Evolutionary conservation across 2,797 vertebrate species (phyloP), one percentile per base, ranked within the genome.

Genomic region (Oreochromis grahami): DNA sequence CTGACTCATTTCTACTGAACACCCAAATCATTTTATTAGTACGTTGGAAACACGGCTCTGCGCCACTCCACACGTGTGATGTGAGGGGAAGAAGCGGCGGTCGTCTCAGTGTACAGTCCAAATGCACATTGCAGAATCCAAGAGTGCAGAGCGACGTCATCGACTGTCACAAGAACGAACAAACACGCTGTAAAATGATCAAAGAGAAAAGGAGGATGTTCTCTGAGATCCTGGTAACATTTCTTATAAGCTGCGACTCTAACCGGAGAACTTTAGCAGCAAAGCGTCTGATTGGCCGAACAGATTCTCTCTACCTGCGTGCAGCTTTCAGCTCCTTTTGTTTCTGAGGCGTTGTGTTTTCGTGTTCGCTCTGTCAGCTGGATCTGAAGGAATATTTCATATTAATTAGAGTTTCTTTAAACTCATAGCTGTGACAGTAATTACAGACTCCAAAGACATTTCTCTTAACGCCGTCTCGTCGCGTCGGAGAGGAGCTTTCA

Each of bases 121-220:
- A 53, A 53, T 2, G 21, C 21, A 24, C 55, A 4, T 55, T 24
- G 6, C 53, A 55, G 11, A 7, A 32, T 32, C 26, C 55, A 19
- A 6, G 34, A 36, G 32, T 7, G 19, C 58, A 36, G 17, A n/a
- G 32, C 34, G 32, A 3, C 4, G 6, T 36, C 34, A n/a, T 0
- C 17, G 3, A 60, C 12, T 19, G 17, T n/a, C 58, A 63, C 58
- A 8, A 0, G 26, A 56, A 56, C 5, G 1, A 56, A 32, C 55
- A 17, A 15, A 0, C 24, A 0, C 3, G 1, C 52, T 1, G 24
- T 1, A 29, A 29, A 9, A 32, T 56, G 0, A 17, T 3, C 55
- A n/a, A 63, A 63, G 34, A 63, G 11, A 38, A 38, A 5, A 19
- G 11, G 0, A 36, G 34, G 63, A 6, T 43, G 5, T 10, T 0